Conservation (phyloP, 2,113 vertebrate genomes). For the Benitochromis conjunctus region DNA sequence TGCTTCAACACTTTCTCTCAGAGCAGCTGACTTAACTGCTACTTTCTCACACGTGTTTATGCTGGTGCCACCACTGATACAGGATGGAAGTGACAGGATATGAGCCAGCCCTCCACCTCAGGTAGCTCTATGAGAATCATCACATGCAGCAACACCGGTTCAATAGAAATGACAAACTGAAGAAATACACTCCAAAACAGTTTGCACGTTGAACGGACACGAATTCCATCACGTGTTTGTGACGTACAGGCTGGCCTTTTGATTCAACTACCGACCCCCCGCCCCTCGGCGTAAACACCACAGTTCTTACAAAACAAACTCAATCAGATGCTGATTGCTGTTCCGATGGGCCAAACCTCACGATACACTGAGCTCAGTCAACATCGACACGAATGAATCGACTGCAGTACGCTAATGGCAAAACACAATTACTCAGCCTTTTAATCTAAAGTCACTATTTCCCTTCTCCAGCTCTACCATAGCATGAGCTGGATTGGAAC, state of each 20-base stretch:
- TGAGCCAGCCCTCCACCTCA: neutral
- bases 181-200: neutral
- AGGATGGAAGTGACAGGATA: neutral
- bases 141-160: slow-evolving; percentile 7
- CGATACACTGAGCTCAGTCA: neutral
- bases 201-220: neutral
- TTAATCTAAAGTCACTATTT: neutral
- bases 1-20: neutral
- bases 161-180: neutral
- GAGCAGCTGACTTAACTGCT: neutral
- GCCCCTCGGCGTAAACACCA: neutral
- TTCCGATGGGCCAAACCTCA: neutral
- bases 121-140: neutral
- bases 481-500: neutral
- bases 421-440: neutral
- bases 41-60: neutral
- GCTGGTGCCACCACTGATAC: neutral
- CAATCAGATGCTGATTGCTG: neutral
- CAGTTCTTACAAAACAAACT: neutral
- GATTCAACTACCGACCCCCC: neutral
- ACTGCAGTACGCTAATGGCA: neutral
- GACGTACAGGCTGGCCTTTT: neutral
- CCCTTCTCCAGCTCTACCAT: neutral
- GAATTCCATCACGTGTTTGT: neutral
- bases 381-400: neutral